phyloP scores from a whole-genome alignment of 2,888 invertebrate species.

The Anorthoa munda region DNA sequence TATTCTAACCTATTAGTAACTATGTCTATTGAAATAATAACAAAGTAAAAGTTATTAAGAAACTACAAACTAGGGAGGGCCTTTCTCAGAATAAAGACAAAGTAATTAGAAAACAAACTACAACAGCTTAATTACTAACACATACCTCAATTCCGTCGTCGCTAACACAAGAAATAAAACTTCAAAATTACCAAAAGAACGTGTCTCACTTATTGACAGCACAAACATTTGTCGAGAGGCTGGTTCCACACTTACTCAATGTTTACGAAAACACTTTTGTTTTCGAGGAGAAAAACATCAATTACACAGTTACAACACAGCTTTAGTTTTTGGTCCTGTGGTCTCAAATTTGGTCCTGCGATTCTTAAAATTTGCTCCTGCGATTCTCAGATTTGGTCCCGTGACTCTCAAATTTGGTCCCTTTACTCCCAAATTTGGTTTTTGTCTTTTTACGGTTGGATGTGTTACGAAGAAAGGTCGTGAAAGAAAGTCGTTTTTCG shows the following conservation, averaged over 20 bases:
- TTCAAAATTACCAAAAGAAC: constrained; percentile 73
- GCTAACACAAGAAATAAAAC: constrained; percentile 60
- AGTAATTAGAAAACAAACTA: constrained; percentile 19
- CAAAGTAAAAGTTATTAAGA: neutral
- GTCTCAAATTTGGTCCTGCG: constrained; percentile 13
- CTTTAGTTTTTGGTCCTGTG: constrained; percentile 37
- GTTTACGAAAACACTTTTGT: constrained; percentile 70
- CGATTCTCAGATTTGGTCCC: constrained; percentile 1
- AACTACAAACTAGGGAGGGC: too few species aligned
- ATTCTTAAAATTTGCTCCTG: constrained; percentile 14
- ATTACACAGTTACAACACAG: constrained; percentile 68
- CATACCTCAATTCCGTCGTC: constrained; percentile 71
- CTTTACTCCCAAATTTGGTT: neutral
- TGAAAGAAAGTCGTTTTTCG: constrained; percentile 49
- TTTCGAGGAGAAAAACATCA: constrained; percentile 55
- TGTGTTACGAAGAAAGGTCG: neutral
- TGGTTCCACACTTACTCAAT: constrained; percentile 50
- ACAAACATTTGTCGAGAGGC: constrained; percentile 81
- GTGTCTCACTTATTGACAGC: constrained; percentile 80
- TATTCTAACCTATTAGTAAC: neutral
- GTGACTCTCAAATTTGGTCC: constrained; percentile 15
- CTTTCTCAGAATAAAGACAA: neutral
- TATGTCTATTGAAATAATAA: neutral
- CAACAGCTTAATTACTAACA: constrained; percentile 43
- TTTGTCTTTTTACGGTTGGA: neutral